A percentile compares a stretch with the other conserved stretches of the same genome.
phyloP scores from a whole-genome alignment of 2,797 vertebrate genomes.

The Pteropus rufus region DNA sequence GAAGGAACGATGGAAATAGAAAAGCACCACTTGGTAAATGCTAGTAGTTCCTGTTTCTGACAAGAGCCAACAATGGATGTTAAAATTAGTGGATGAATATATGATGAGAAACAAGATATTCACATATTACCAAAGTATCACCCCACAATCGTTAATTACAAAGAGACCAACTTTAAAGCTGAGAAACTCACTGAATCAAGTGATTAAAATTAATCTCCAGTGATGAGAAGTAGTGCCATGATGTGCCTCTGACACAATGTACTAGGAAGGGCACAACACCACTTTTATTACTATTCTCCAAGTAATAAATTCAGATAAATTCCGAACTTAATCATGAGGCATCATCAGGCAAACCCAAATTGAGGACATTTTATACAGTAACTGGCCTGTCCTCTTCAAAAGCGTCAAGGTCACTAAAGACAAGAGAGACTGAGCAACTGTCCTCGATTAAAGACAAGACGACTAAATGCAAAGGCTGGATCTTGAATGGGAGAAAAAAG shows the following conservation, averaged over 20 bases:
- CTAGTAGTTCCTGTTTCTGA: not conserved
- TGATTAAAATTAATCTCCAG: not conserved
- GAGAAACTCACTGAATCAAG: not conserved
- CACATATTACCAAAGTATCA: not conserved
- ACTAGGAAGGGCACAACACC: too few relatives aligned
- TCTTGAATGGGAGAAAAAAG: not conserved
- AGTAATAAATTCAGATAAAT: not conserved
- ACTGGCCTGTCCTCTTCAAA: not conserved
- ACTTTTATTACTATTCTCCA: fast-evolving
- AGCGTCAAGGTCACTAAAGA: not conserved
- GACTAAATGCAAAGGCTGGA: not conserved
- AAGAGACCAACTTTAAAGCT: not conserved
- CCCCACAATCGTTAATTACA: not conserved
- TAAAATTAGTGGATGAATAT: not conserved
- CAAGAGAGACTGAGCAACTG: not conserved
- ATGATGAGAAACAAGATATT: not conserved
- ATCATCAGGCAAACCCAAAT: not conserved
- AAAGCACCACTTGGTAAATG: not conserved
- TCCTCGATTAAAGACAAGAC: not conserved
- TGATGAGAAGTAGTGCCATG: fast-evolving
- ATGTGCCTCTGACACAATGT: fast-evolving
- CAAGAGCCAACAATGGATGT: not conserved
- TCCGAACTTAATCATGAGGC: not conserved
- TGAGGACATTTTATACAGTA: not conserved
- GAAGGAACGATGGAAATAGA: not conserved